Base-by-base conservation (phyloP, 2,888 invertebrate species). In the Ophion costatus region DNA sequence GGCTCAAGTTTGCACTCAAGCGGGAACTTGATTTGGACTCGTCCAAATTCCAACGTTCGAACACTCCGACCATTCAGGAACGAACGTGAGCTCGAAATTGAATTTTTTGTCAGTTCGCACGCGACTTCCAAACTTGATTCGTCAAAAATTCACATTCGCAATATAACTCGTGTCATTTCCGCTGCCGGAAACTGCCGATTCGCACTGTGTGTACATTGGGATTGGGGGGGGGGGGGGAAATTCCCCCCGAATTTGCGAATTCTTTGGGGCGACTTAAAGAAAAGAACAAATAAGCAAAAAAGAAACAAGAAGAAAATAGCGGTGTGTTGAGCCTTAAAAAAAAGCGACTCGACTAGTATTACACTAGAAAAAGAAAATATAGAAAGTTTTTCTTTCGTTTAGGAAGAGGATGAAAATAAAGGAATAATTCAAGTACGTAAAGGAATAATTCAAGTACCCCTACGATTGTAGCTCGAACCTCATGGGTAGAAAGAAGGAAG, bases 291-390 rank as follows among this genome's bases (percentile, higher is more conserved):
- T 29, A 14, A 63, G 11, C 17, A 38, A 11, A 71, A 80, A 64
- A 80, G 20, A 80, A 71, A 29, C 22, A 42, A 24, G 7, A 22
- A 33, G n/a, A 38, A 59, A 33, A 38, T 20, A 24, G 4, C 29
- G 14, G 63, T 63, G 38, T n/a, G 29, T 33, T 33, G 45, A 45
- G 67, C 45, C 74, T 63, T 77, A 70, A 57, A 71, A 70, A 82
- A 70, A 80, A 67, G 64, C 77, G 63, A 74, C 69, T 59, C 78
- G 33, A 69, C 75, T 78, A 81, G 74, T 84, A 81, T 84, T 81
- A 84, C 57, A 33, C 9, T 71, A 5, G 29, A 56, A 56, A 56
- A 33, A 63, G 17, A 56, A 56, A 33, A 63, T 17, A 38, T 3
- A 70, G 56, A 57, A 59, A 67, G 2, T 59, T 22, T 59, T 14